phyloP scores from a whole-genome alignment of 2,888 invertebrate species.

The Epiblema foenella region DNA sequence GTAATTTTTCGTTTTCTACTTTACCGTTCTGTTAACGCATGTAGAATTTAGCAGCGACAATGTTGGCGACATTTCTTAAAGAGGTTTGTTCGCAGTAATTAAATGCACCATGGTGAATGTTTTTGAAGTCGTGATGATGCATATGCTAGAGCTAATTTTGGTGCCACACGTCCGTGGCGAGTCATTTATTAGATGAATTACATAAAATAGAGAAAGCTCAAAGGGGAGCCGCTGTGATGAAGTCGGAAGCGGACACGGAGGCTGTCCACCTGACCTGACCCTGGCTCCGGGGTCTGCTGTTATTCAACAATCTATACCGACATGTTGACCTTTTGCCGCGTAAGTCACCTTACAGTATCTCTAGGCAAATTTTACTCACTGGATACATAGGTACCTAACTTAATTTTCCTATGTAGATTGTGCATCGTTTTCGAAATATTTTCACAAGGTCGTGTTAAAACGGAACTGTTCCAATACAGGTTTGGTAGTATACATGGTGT shows the following conservation, averaged over 20 bases:
- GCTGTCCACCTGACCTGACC: slow-evolving; percentile 68
- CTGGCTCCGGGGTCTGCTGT: slow-evolving; percentile 66
- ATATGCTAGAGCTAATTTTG: slow-evolving; percentile 48
- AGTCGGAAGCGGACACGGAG: slow-evolving; percentile 80
- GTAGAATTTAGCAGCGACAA: slow-evolving; percentile 46
- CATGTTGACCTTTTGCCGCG: slow-evolving; percentile 68
- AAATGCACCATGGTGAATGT: slow-evolving; percentile 5
- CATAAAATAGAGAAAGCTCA: slow-evolving; percentile 72
- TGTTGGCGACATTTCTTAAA: background rate
- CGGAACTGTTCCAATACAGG: slow-evolving; percentile 14
- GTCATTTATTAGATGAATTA: slow-evolving; percentile 52
- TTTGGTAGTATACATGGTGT: background rate
- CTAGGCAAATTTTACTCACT: slow-evolving; percentile 24
- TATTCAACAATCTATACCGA: slow-evolving; percentile 73
- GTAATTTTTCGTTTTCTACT: slow-evolving; percentile 48
- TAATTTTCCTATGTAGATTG: background rate
- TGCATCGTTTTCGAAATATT: slow-evolving; percentile 7
- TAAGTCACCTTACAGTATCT: slow-evolving; percentile 28
- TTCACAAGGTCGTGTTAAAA: slow-evolving; percentile 18
- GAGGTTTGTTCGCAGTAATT: background rate
- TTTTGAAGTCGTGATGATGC: slow-evolving; percentile 52
- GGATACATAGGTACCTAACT: slow-evolving; percentile 14
- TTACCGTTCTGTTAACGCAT: slow-evolving; percentile 49
- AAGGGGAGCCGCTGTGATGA: slow-evolving; percentile 57
- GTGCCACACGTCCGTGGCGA: slow-evolving; percentile 45